Base-by-base conservation (phyloP, 2,113 vertebrate species). In the Lepus americanus region DNA sequence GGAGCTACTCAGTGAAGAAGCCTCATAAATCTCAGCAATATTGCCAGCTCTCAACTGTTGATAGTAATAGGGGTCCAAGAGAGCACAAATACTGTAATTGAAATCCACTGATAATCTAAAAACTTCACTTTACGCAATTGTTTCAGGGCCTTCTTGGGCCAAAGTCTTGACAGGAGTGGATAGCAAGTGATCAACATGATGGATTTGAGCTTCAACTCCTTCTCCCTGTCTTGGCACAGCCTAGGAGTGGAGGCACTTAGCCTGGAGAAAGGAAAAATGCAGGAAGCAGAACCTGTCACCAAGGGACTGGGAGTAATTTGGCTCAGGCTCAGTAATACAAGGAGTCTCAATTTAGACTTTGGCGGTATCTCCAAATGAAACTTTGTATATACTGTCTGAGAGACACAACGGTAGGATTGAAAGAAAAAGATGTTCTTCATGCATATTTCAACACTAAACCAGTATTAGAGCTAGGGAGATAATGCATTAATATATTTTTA, bases 61-160 rank as follows among this genome's bases (percentile, higher is more conserved):
- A 79, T 83, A 80, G 85, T 92, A 92, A 96, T 92, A 85, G 92
- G 83, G 95, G 97, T 97, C 96, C 66, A 27, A 74, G 23, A 93
- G 92, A 97, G 94, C 87, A 96, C 95, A 87, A 90, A 96, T 82
- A 72, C 94, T 87, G 23, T 96, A 97, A 97, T 88, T 96, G 97
- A 94, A 97, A 96, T 81, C 73, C 90, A 92, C 63, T 69, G 95
- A 96, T 94, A 96, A 95, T 95, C 93, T 94, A 67, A 92, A 92
- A 96, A 78, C 80, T 96, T 96, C 79, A 95, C 91, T 95, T 94
- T 95, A 72, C 31, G 49, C 73, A 76, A 86, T 96, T 70, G 55
- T 81, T 92, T 78, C 89, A 49, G 89, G 74, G 87, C 55, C 87
- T 87, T 94, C 63, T 19, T 85, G 89, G 79, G 80, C 87, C 86